phyloP scores from a whole-genome alignment of 2,888 invertebrate species.

The Nesidiocoris tenuis region DNA sequence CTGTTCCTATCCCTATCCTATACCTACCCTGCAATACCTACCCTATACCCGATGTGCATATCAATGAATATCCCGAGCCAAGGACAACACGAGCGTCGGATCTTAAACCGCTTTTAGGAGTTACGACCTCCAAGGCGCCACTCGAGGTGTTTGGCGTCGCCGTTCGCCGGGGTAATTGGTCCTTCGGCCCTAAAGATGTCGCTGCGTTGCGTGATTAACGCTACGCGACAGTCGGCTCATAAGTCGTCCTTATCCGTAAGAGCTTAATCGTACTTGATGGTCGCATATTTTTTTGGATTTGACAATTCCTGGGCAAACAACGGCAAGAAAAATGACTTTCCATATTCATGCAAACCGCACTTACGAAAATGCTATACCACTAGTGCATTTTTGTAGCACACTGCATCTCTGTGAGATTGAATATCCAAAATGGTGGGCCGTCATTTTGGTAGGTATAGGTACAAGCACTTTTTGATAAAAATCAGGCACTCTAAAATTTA shows the following conservation, averaged over 20 bases:
- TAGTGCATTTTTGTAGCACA: too few relatives aligned
- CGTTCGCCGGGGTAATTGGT: not conserved
- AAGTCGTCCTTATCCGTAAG: not conserved
- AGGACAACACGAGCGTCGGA: not conserved
- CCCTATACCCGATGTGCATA: not conserved
- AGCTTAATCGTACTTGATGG: not conserved
- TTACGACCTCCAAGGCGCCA: not conserved
- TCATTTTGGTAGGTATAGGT: too few relatives aligned
- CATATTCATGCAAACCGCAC: too few relatives aligned
- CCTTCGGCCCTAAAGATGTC: not conserved
- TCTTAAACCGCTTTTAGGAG: not conserved
- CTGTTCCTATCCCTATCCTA: not conserved
- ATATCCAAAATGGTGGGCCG: too few relatives aligned
- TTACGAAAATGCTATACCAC: too few relatives aligned
- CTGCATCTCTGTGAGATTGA: too few relatives aligned
- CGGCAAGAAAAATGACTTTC: too few relatives aligned
- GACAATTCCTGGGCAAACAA: too few relatives aligned
- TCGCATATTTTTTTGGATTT: too few relatives aligned
- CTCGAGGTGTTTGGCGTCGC: not conserved
- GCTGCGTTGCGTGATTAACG: not conserved
- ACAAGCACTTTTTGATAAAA: too few relatives aligned
- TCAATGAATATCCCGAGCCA: not conserved
- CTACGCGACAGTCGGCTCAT: not conserved
- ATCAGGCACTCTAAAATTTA: too few relatives aligned
- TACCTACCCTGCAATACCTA: too few relatives aligned